Conservation (phyloP, 2,888 invertebrate genomes). For the Ditylenchus weischeri region DNA sequence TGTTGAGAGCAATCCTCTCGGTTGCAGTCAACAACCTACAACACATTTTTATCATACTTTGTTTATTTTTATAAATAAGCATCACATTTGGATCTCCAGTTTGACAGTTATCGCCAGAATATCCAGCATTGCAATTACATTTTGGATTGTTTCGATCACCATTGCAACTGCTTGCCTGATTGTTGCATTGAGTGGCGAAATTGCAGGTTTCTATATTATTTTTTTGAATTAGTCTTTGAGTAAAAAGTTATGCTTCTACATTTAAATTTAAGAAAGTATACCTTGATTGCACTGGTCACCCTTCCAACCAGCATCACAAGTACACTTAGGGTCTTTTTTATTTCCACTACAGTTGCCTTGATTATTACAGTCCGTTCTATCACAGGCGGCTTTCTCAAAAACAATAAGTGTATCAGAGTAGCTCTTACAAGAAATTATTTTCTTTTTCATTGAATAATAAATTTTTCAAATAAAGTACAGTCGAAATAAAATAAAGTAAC, state of each 20-base stretch:
- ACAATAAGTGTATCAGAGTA: neutral
- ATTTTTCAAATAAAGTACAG: neutral
- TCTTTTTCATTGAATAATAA: neutral
- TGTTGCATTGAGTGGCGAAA: neutral
- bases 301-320: neutral
- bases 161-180: neutral
- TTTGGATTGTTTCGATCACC: neutral
- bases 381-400: neutral
- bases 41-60: neutral
- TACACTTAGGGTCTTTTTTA: neutral
- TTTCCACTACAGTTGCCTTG: neutral
- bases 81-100: neutral
- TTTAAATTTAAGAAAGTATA: too few species aligned
- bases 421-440: neutral
- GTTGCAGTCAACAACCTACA: neutral
- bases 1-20: constrained; percentile 8
- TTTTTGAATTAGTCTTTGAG: too few species aligned
- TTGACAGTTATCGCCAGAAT: neutral
- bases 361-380: neutral
- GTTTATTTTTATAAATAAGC: too few species aligned
- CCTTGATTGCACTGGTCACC: too few species aligned
- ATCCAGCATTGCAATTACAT: neutral
- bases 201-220: neutral
- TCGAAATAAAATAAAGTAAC: neutral
- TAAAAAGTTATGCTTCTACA: too few species aligned